phyloP scores from a whole-genome alignment of 2,113 vertebrate species.

The Mirza zaza region DNA sequence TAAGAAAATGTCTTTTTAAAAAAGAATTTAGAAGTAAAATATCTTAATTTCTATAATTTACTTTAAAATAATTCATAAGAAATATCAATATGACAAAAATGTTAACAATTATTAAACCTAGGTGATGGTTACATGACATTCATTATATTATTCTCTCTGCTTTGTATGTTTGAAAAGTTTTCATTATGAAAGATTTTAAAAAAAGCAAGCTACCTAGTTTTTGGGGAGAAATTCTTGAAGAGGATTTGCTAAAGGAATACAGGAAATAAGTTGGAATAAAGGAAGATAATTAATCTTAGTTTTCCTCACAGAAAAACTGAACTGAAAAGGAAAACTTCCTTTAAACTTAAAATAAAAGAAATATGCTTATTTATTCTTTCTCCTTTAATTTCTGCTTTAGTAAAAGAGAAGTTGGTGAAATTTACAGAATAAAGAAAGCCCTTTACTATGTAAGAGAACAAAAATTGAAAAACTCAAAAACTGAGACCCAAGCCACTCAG shows the following conservation, averaged over 20 bases:
- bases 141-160: background rate
- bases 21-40: background rate
- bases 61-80: conserved; percentile 44
- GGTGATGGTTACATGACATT: background rate
- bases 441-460: background rate
- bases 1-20: conserved; percentile 7
- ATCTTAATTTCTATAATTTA: background rate
- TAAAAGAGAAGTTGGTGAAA: background rate
- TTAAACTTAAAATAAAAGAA: background rate
- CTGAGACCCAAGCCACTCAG: background rate
- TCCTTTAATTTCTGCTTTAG: background rate
- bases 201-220: background rate
- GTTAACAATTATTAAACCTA: background rate
- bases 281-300: background rate
- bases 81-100: background rate
- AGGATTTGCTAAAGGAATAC: background rate
- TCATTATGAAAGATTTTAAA: background rate
- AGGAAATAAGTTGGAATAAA: background rate
- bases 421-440: background rate
- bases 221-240: background rate
- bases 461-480: background rate
- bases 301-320: background rate
- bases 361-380: background rate
- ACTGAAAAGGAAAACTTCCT: background rate
- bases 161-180: background rate